Evolutionary conservation across 1,140 invertebrate species (phyloP), one percentile per base, ranked within the genome.

Genomic region (Drosophila arawakana): DNA sequence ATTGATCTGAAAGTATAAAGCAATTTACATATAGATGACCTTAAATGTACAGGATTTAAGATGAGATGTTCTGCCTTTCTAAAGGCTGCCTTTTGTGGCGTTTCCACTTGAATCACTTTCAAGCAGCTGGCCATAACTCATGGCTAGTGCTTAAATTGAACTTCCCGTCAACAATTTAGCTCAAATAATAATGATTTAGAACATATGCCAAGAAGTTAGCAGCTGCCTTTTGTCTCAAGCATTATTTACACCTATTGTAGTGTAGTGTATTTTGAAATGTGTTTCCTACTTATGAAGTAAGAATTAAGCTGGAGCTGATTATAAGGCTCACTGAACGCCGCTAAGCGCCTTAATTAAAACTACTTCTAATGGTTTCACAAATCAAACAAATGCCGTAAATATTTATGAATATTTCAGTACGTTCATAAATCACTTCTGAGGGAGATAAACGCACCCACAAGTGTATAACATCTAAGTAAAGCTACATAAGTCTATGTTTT

Each of bases 341-440:
- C 57, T 73, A 77, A 84, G 50, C 70, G 57, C 61, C 76, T 83
- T 75, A 80, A 83, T 89, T 80, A 78, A 80, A 80, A 58, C 63
- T 46, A 46, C 49, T 65, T 55, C 58, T 74, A 75, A 73, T 65
- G 46, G 79, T 72, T 70, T 73, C 46, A 71, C 58, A 75, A 89
- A 89, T 89, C 84, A 78, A 89, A 89, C 61, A 79, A 76, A 76
- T 72, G 78, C 70, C 83, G 67, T 80, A 74, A 83, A 83, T 76
- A 69, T 86, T 69, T 86, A 74, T 88, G 76, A 76, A 70, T 57
- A 77, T 72, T 65, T 78, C 74, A 59, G 50, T 67, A 47, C 21
- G 25, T 65, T 78, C 71, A 89, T 89, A 89, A 89, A 89, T 89
- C 84, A 89, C 65, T 78, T 75, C n/a, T 13, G 35, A 50, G 35